Conservation (phyloP, 2,888 invertebrate genomes). For the Eupeodes latifasciatus region DNA sequence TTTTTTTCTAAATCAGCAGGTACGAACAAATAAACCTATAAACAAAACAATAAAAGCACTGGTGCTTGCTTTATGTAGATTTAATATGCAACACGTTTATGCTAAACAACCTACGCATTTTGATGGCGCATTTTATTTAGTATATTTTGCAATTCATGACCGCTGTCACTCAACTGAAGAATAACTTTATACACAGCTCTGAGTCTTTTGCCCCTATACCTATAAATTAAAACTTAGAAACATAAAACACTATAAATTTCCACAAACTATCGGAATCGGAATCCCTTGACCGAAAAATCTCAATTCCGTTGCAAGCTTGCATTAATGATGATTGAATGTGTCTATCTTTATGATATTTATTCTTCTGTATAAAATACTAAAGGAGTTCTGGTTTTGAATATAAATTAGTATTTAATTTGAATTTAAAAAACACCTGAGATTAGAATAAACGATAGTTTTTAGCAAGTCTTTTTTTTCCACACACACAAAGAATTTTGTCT, state of each 20-base stretch:
- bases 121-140: conserved; percentile 41
- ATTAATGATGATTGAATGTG: conserved; percentile 37
- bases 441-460: too few relatives aligned
- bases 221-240: not conserved
- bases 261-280: conserved; percentile 32
- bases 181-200: not conserved
- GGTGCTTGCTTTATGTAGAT: not conserved
- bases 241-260: conserved; percentile 56
- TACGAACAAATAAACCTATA: not conserved
- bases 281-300: conserved; percentile 71
- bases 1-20: not conserved
- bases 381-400: too few relatives aligned
- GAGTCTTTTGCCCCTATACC: not conserved
- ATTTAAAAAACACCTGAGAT: too few relatives aligned
- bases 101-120: conserved; percentile 46
- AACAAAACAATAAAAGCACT: not conserved
- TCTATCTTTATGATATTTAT: not conserved
- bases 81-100: conserved; percentile 41
- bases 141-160: conserved; percentile 60
- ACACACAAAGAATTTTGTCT: too few relatives aligned
- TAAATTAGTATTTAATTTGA: too few relatives aligned
- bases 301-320: conserved; percentile 49
- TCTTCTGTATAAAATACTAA: too few relatives aligned
- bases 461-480: too few relatives aligned
- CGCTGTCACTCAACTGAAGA: not conserved